Base-by-base conservation (phyloP, 2,113 vertebrate species). In the Bufo gargarizans region DNA sequence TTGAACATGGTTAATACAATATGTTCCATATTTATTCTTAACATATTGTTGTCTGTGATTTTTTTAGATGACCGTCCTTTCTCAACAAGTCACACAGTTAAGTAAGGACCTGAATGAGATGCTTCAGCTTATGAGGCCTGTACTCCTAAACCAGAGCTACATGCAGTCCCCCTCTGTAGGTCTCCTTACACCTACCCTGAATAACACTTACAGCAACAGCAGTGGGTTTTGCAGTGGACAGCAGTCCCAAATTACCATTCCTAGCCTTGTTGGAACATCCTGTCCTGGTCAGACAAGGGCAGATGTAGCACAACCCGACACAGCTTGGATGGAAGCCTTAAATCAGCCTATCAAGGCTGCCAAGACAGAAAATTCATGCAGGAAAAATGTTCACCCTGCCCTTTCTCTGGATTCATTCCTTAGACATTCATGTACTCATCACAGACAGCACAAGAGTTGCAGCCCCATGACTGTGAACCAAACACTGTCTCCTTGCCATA, bases 31-130 rank as follows among this genome's bases (percentile, higher is more conserved):
- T 78, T 77, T 13, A 22, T 61, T 63, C 1, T 49, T 53, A 45
- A n/a, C 14, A 61, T 61, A 9, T 10, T 67, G 2, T 49, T 33
- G 20, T 82, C 50, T 86, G 16, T 67, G 63, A 53, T 74, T 78
- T 89, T 20, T 55, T 45, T 7, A 96, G 96, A 95, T 96, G 95
- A 95, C 90, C 86, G 86, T 86, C 84, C 93, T 96, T 76, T 94
- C 95, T 4, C 93, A 94, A 87, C 95, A 96, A 89, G 96, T 96
- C 17, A 94, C 93, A 77, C 91, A 91, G 74, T 94, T 96, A 89
- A 96, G 95, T 88, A 93, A 93, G 84, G 96, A 96, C 90, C 92
- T 96, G 55, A 94, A 95, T 92, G 94, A 95, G 86, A 95, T 96
- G 94, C 92, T 94, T 8, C 92, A 92, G 22, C 94, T 96, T 59